phyloP scores from a whole-genome alignment of 2,797 vertebrate species.

The Telmatherina bonti region DNA sequence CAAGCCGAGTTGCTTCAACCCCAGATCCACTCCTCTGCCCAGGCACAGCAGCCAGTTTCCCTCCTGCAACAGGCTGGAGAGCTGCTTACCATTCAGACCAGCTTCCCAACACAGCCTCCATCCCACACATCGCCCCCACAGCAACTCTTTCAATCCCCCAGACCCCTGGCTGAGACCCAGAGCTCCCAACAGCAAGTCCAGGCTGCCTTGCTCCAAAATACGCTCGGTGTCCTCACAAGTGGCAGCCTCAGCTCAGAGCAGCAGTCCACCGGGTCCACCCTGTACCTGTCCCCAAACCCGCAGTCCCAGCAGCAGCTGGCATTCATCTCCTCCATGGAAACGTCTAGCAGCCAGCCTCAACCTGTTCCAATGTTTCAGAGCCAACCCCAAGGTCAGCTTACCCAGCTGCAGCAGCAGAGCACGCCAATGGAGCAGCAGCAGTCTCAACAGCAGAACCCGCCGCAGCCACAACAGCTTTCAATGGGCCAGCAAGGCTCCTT shows the following conservation, averaged over 20 bases:
- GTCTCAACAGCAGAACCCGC: constrained; percentile 77
- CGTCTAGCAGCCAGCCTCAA: constrained; percentile 87
- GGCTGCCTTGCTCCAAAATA: constrained; percentile 90
- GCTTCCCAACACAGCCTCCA: constrained; percentile 90
- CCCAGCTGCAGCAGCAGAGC: constrained; percentile 88
- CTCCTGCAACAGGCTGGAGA: constrained; percentile 93
- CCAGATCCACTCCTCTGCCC: constrained; percentile 79
- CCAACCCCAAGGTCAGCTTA: constrained; percentile 87
- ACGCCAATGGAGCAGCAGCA: constrained; percentile 87
- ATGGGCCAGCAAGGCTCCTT: constrained; percentile 78
- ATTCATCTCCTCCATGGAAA: constrained; percentile 93
- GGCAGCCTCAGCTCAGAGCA: constrained; percentile 89
- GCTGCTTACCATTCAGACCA: constrained; percentile 93
- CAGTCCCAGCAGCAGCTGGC: constrained; percentile 85
- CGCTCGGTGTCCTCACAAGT: constrained; percentile 88
- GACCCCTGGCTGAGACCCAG: constrained; percentile 89
- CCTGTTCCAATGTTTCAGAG: constrained; percentile 85
- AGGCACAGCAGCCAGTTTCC: constrained; percentile 85
- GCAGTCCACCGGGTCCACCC: constrained; percentile 81
- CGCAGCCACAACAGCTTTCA: constrained; percentile 72
- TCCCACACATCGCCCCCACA: constrained; percentile 91
- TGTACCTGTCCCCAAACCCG: constrained; percentile 90
- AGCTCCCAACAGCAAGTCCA: constrained; percentile 92
- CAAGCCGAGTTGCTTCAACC: constrained; percentile 92
- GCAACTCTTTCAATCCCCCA: constrained; percentile 94